Base-by-base conservation (phyloP, 64 coral and sea anemone genomes). In the Cladopsammia gracilis region DNA sequence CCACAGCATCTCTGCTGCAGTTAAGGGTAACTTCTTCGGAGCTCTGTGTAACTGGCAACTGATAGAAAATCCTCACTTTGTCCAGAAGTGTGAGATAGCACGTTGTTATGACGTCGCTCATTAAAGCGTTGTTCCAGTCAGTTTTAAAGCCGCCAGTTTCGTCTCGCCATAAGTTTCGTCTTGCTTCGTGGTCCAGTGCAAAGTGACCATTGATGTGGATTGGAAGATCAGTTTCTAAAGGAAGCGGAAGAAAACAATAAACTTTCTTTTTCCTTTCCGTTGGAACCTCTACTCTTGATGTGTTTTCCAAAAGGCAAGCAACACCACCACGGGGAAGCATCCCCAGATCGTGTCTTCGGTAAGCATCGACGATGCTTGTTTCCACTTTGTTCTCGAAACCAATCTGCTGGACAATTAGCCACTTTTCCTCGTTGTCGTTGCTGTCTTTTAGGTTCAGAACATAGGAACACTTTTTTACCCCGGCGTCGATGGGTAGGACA, bases 181-280 rank as follows among this genome's bases (percentile, higher is more conserved):
- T 87, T 9, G 62, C 72, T 42, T 97, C 95, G 24, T 96, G 95
- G 10, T 96, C 87, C 48, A 96, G 42, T 9, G 87, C 95, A 46
- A 96, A 96, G 53, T 97, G 95, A 5, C 95, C 95, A 87, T 97
- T 97, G 25, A 97, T 91, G 71, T 97, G 95, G 8, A 97, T 87
- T 42, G 95, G 95, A 8, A 97, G 75, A 13, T 34, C 75, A 0
- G 95, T 97, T 26, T 65, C 88, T n/a, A 90, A 61, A 64, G 95
- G 95, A 47, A 97, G 88, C 12, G 95, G 95, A 51, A 97, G 85
- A 59, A 97, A 97, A 51, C 95, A 97, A 20, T 87, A 97, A 10
- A 91, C 87, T 86, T 91, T 97, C 77, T 73, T 88, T 3, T 68
- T 58, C n/a, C 14, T 7, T 6, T 77, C 9, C 7, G 22, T 5